phyloP scores from a whole-genome alignment of 2,113 vertebrate genomes.

The Nothobranchius furzeri region DNA sequence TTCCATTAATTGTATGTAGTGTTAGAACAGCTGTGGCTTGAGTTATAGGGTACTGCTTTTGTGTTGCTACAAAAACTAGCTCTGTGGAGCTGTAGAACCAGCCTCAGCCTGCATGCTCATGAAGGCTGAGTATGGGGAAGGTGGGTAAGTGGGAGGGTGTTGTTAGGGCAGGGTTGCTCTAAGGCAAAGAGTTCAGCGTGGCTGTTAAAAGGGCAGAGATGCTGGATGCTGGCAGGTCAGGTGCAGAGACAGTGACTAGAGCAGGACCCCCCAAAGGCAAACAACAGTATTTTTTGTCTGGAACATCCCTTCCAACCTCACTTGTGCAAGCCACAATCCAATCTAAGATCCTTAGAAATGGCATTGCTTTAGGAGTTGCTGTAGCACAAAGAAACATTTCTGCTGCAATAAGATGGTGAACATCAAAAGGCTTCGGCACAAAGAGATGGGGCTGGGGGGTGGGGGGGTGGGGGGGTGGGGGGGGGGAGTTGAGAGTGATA shows the following conservation, averaged over 20 bases:
- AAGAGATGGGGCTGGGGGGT: neutral
- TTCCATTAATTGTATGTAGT: constrained; percentile 40
- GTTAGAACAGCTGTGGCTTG: constrained; percentile 8
- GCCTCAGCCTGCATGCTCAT: neutral
- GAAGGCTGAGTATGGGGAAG: constrained; percentile 1
- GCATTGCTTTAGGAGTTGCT: constrained; percentile 18
- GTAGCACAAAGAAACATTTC: constrained; percentile 14
- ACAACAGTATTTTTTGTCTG: constrained; percentile 16
- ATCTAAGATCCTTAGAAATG: constrained; percentile 2
- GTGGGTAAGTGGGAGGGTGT: neutral
- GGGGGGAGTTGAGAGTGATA: neutral
- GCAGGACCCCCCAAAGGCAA: constrained; percentile 5
- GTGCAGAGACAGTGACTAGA: constrained; percentile 9
- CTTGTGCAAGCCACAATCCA: neutral
- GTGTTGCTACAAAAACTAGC: neutral
- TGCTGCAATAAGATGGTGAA: constrained; percentile 18
- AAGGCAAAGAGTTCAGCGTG: constrained; percentile 13
- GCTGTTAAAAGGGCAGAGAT: neutral
- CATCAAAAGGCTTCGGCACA: constrained; percentile 8
- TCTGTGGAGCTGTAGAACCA: neutral
- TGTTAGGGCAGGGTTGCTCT: neutral
- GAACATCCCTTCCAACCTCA: constrained; percentile 14
- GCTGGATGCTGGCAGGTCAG: constrained; percentile 36
- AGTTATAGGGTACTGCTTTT: constrained; percentile 11
- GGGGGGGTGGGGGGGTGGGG: neutral